Conservation (phyloP, 2,888 invertebrate genomes). For the Macrophya alboannulata region DNA sequence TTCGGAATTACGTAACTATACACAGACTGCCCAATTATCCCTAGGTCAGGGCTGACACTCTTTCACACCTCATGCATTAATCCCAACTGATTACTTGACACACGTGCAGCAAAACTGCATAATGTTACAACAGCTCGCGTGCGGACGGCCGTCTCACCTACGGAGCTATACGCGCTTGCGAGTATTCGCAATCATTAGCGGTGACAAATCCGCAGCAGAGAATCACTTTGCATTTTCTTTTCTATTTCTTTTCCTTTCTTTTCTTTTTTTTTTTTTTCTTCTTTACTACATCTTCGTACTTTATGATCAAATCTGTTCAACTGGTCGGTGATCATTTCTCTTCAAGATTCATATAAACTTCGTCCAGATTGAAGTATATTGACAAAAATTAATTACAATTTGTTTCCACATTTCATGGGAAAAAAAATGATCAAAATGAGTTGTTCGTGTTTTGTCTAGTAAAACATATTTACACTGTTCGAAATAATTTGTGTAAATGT, state of each 20-base stretch:
- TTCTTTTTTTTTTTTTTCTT: neutral
- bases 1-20: conserved; percentile 44
- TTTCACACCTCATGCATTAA: conserved; percentile 56
- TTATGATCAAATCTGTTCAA: conserved; percentile 11
- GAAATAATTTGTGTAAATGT: too few species aligned
- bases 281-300: neutral
- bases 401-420: too few species aligned
- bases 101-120: conserved; percentile 46
- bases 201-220: conserved; percentile 13
- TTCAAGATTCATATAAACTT: conserved; percentile 1
- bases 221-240: neutral
- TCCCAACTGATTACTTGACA: conserved; percentile 52
- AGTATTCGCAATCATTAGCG: conserved; percentile 25
- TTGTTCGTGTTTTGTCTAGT: too few species aligned
- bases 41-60: conserved; percentile 55
- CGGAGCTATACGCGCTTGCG: neutral
- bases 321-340: neutral
- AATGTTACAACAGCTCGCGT: conserved; percentile 15
- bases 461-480: too few species aligned
- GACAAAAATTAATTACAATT: too few species aligned
- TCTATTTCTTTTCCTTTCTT: neutral
- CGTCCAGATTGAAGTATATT: neutral
- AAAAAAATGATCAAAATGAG: too few species aligned
- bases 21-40: conserved; percentile 54
- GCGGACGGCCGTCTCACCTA: conserved; percentile 19